phyloP scores from a whole-genome alignment of 2,888 invertebrate genomes.

The Hirtodrosophila alboralis region DNA sequence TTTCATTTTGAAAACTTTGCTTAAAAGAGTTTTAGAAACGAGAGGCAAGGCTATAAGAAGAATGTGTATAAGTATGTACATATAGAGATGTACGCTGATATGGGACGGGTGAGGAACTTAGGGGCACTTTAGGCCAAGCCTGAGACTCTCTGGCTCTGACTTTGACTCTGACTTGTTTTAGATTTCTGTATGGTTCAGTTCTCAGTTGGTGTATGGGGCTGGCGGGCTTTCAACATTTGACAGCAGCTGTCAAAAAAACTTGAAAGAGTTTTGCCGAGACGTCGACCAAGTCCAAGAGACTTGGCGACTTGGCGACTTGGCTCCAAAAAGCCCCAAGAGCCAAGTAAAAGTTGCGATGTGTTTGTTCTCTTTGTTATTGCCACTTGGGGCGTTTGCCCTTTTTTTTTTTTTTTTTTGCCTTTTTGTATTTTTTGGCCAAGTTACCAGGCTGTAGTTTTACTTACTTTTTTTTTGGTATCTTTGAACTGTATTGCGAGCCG shows the following conservation, averaged over 20 bases:
- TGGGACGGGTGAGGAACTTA: conserved; percentile 45
- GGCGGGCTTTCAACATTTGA: conserved; percentile 77
- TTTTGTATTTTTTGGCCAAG: conserved; percentile 39
- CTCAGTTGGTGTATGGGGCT: conserved; percentile 26
- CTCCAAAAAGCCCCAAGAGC: conserved; percentile 49
- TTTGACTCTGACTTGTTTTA: conserved; percentile 70
- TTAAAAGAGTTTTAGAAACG: conserved; percentile 57
- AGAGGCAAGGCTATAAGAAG: conserved; percentile 41
- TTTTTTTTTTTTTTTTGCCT: conserved; percentile 3
- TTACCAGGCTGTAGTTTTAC: conserved; percentile 50
- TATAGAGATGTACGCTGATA: conserved; percentile 69
- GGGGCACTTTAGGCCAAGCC: conserved; percentile 60
- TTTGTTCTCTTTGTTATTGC: conserved; percentile 72
- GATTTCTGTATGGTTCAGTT: conserved; percentile 59
- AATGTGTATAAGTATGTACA: conserved; percentile 5
- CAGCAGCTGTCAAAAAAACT: conserved; percentile 79
- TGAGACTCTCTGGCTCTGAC: conserved; percentile 36
- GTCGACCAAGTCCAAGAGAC: conserved; percentile 55
- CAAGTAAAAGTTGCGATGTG: conserved; percentile 69
- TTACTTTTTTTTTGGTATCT: conserved; percentile 36
- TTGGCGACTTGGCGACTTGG: conserved; percentile 33
- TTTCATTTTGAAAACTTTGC: conserved; percentile 64
- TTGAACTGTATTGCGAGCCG: not conserved
- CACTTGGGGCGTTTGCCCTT: conserved; percentile 59
- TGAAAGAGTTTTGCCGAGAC: conserved; percentile 78